A percentile compares a stretch with the other conserved stretches of the same genome.
Conservation (phyloP, 2,797 vertebrate genomes). For the Arnoldichthys spilopterus region DNA sequence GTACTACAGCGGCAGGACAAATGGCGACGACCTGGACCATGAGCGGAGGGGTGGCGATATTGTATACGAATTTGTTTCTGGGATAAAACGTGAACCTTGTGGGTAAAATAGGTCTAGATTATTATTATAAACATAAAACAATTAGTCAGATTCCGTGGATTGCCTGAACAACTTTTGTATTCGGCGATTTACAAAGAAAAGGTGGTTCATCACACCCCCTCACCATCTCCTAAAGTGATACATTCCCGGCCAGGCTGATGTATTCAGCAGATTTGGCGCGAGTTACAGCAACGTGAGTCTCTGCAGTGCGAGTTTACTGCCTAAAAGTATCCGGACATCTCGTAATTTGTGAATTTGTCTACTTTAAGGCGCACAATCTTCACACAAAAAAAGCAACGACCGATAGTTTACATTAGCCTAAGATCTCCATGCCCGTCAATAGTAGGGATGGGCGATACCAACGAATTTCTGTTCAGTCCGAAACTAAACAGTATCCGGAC, state of each 20-base stretch:
- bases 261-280: constrained; percentile 17
- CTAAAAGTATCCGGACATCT: too few relatives aligned
- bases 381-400: too few relatives aligned
- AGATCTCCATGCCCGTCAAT: too few relatives aligned
- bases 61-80: too few relatives aligned
- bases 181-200: not conserved
- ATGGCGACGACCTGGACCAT: constrained; percentile 41
- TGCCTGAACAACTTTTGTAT: not conserved
- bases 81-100: too few relatives aligned
- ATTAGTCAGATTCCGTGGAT: fast-evolving
- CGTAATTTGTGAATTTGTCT: too few relatives aligned
- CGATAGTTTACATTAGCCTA: too few relatives aligned
- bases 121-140: fast-evolving
- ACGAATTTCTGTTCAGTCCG: too few relatives aligned
- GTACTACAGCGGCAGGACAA: not conserved
- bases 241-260: constrained; percentile 14
- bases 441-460: too few relatives aligned
- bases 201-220: not conserved
- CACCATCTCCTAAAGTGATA: constrained; percentile 52
- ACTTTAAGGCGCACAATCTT: too few relatives aligned
- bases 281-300: not conserved
- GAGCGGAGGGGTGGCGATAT: not conserved
- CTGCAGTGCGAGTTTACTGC: too few relatives aligned
- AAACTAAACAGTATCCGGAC: too few relatives aligned
- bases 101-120: not conserved